Evolutionary conservation across 2,797 vertebrate species (phyloP).

Genomic region (Catharus ustulatus): DNA sequence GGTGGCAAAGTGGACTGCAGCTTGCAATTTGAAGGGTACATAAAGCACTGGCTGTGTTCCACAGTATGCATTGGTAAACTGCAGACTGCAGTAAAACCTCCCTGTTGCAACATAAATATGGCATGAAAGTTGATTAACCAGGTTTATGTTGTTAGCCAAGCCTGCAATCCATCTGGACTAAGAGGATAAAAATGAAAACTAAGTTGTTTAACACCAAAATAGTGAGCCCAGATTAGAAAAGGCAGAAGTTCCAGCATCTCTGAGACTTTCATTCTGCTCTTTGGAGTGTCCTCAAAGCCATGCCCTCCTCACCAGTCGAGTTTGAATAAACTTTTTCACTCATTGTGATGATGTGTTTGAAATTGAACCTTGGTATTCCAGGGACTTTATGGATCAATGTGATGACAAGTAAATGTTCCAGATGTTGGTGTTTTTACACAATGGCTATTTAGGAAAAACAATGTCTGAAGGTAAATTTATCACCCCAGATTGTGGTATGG

Average conservation of each 20-base stretch:
- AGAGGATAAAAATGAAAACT: constrained; percentile 62
- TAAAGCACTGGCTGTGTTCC: constrained; percentile 70
- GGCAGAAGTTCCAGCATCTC: neutral
- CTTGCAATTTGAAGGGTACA: constrained; percentile 65
- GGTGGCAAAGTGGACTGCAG: constrained; percentile 47
- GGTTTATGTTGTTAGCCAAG: constrained; percentile 73
- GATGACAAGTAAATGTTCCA: neutral
- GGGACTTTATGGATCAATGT: neutral
- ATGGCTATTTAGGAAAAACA: neutral
- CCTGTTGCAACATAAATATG: constrained; percentile 70
- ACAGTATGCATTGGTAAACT: constrained; percentile 34
- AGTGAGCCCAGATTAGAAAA: neutral
- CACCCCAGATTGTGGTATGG: neutral
- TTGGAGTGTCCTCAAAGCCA: neutral
- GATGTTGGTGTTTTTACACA: neutral
- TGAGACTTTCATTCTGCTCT: neutral
- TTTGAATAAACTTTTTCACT: neutral
- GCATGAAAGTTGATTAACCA: constrained; percentile 76
- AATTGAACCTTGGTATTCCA: neutral
- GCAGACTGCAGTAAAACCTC: constrained; percentile 68
- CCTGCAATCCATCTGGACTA: constrained; percentile 69
- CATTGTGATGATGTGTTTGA: neutral
- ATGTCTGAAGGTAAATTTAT: neutral
- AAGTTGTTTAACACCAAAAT: neutral
- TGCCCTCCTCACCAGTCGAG: neutral